A percentile compares a stretch with the other conserved stretches of the same genome.
Evolutionary conservation across 2,888 invertebrate genomes (phyloP).

Genomic region (Darwinula stevensoni): DNA sequence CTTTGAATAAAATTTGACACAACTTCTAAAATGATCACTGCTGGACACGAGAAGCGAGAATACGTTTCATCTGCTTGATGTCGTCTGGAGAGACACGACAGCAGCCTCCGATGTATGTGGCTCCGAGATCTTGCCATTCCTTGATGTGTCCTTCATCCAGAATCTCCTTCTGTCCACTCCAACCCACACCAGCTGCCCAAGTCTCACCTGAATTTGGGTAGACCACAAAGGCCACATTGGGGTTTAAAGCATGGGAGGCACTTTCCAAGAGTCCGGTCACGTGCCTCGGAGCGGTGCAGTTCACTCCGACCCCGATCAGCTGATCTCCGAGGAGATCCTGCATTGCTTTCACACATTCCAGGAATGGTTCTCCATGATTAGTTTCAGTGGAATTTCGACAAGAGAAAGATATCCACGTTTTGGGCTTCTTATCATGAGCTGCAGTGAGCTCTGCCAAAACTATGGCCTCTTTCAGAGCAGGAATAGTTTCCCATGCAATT

Average conservation of each 20-base stretch:
- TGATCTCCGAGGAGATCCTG: slow-evolving; percentile 24
- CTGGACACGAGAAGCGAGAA: too few relatives aligned
- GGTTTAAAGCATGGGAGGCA: too few relatives aligned
- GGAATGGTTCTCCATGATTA: slow-evolving; percentile 50
- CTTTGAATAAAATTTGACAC: too few relatives aligned
- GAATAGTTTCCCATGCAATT: slow-evolving; percentile 71
- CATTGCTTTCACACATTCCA: slow-evolving; percentile 28
- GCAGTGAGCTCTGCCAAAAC: slow-evolving; percentile 37
- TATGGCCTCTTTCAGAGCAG: slow-evolving; percentile 50
- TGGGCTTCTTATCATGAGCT: slow-evolving; percentile 20
- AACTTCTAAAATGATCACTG: too few relatives aligned
- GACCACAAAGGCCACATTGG: slow-evolving; percentile 39
- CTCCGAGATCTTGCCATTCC: slow-evolving; percentile 52
- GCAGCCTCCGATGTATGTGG: slow-evolving; percentile 64
- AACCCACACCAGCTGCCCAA: slow-evolving; percentile 26
- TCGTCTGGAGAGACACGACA: slow-evolving; percentile 60
- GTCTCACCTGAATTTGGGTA: slow-evolving; percentile 79
- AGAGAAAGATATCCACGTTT: slow-evolving; percentile 65
- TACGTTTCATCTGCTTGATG: slow-evolving; percentile 36
- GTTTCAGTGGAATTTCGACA: slow-evolving; percentile 38
- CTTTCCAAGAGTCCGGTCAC: slow-evolving; percentile 18
- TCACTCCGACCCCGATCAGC: slow-evolving; percentile 58
- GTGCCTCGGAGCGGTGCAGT: slow-evolving; percentile 42
- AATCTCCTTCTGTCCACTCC: slow-evolving; percentile 20
- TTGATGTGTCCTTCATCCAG: slow-evolving; percentile 33